Evolutionary conservation across 2,797 vertebrate genomes (phyloP), one percentile per base, ranked within the genome.

Genomic region (Loris lydekkerianus): DNA sequence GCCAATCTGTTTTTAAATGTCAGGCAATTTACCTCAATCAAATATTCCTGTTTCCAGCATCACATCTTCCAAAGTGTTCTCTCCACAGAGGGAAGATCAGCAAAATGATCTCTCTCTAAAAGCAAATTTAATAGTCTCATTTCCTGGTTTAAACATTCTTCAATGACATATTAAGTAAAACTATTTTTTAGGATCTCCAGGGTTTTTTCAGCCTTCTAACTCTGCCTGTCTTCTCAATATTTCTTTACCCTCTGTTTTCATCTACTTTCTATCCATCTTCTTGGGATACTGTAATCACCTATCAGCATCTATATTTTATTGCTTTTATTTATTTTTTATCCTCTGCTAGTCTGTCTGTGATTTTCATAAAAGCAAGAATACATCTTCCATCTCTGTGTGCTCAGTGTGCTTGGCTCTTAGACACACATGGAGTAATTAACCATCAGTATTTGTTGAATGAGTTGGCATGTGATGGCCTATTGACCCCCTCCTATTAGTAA

Each of bases 1-100:
- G 27, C 11, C 21, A 46, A 25, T 86, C 40, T 58, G 7, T 37
- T 70, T 89, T 70, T 87, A 96, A 94, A 85, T 85, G 43, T 96
- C 56, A 77, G 70, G 43, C 29, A 72, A 81, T 81, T 91, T 80
- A 49, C 25, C 34, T 87, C 58, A 40, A 27, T 88, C 3, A 83
- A 21, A n/a, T 65, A 86, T 96, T 37, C 6, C n/a, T 63, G 18
- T 85, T 94, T 91, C 34, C 23, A 76, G 14, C 56, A n/a, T 92
- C 27, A 67, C 9, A 67, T 25, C 3, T 46, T 91, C 46, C 4
- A 77, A 94, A n/a, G 76, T 93, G 21, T 67, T 95, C 56, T 69
- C 13, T 34, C 31, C 14, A 10, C 7, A 43, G 27, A 96, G 15
- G 88, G 23, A 21, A 65, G 70, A 40, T 81, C 7, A 40, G 9